Conservation (phyloP, 1,140 invertebrate genomes). For the Wasmannia auropunctata region DNA sequence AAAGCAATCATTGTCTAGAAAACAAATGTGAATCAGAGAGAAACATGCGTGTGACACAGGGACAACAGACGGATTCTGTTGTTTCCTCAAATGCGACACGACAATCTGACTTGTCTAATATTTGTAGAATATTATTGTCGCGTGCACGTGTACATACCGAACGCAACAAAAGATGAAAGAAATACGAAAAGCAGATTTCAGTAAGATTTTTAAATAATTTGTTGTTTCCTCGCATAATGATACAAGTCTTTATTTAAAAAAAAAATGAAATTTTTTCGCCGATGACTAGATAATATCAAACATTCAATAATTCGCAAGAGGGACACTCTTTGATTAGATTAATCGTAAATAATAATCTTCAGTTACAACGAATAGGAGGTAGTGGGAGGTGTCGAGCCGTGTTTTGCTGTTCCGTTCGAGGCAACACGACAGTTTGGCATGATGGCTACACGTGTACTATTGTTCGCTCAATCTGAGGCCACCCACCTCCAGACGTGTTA, state of each 20-base stretch:
- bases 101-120: conserved; percentile 19
- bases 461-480: conserved; percentile 76
- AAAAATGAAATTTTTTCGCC: neutral
- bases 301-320: conserved; percentile 20
- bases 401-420: conserved; percentile 68
- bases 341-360: conserved; percentile 62
- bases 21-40: conserved; percentile 5
- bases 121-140: neutral
- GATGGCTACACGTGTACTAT: conserved; percentile 79
- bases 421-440: conserved; percentile 78
- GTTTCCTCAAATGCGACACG: conserved; percentile 37
- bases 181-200: neutral
- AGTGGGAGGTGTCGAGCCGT: conserved; percentile 14
- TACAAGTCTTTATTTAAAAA: neutral
- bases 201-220: neutral
- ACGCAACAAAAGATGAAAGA: neutral
- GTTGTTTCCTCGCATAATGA: neutral
- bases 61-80: neutral
- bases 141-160: neutral
- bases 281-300: neutral
- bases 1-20: neutral
- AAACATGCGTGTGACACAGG: neutral
- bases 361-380: conserved; percentile 54
- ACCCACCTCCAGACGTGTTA: conserved; percentile 73
- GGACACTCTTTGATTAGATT: conserved; percentile 54